These are phyloP conservation scores for Macrobrachium nipponense DNA, from an alignment of 1,140 invertebrate genomes.

Conservation along the genomic window DNA sequence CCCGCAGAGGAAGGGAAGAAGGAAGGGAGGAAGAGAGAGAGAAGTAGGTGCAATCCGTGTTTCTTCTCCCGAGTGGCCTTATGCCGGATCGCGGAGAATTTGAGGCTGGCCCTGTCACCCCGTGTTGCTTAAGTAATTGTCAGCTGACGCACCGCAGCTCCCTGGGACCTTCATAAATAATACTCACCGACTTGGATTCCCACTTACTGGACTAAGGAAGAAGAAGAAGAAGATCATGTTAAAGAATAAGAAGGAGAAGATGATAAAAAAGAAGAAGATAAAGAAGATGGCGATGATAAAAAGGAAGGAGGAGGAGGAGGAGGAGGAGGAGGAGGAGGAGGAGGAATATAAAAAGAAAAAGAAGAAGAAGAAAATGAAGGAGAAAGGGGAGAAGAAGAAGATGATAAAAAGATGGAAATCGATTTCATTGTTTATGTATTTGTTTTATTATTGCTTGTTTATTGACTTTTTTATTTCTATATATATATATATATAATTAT, in stretches of 20 bases:
- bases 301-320: no score
- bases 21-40: background rate
- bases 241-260: background rate
- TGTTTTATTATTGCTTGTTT: background rate
- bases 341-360: no score
- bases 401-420: background rate
- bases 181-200: background rate
- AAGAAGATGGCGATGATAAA: no score
- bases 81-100: constrained; percentile 14
- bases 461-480: background rate
- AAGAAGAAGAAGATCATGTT: background rate
- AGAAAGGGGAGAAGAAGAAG: no score
- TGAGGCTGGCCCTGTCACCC: constrained; percentile 37
- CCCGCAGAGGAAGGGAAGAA: background rate
- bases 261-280: no score
- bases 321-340: no score
- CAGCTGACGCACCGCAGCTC: constrained; percentile 24
- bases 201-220: background rate
- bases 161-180: constrained; percentile 22
- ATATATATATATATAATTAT: constrained; percentile 13
- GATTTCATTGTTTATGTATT: background rate
- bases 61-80: background rate
- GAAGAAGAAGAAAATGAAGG: no score
- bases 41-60: background rate
- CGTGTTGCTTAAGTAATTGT: constrained; percentile 57